Base-by-base conservation (phyloP, 1,140 invertebrate species). In the Thaumatotibia leucotreta region DNA sequence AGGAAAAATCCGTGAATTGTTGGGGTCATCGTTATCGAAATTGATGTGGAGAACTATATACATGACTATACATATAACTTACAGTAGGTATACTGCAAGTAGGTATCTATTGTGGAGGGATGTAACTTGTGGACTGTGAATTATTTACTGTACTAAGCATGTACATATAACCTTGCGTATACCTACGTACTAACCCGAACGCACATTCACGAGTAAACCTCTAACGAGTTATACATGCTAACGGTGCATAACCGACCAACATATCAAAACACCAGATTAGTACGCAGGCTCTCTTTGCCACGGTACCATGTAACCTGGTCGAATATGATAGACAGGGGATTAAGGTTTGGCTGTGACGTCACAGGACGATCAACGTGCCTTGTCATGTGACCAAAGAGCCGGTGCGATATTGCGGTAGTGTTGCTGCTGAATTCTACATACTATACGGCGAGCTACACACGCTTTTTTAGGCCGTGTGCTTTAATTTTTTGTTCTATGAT, bases 361-460 rank as follows among this genome's bases (percentile, higher is more conserved):
- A 58, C 52, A 29, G 52, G 39, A 29, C 52, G 52, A 58, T 58
- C 52, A 58, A 58, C 52, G 23, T 58, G 52, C 52, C 52, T 58
- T 58, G 52, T 58, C 52, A 58, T 27, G 23, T 58, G 23, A 52
- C 50, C n/a, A 27, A 52, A 45, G 39, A 11, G 35, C 20, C 49
- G 20, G 23, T 27, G 50, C 23, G 50, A 52, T 52, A 52, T 52
- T 52, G 52, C 52, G n/a, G 52, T 5, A n/a, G 24, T 27, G 39
- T 20, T 45, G 39, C 14, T 20, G 20, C n/a, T 45, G 17, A 14
- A 45, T 45, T 45, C 14, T 45, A 9, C 17, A 5, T 45, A 45
- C 39, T 45, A 20, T 45, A 45, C 14, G 17, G 39, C 8, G 8
- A 17, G 39, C 20, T 45, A 20, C 39, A 45, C 17, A 45, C n/a